Evolutionary conservation across 2,113 vertebrate species (phyloP).

Genomic region (Strix uralensis): DNA sequence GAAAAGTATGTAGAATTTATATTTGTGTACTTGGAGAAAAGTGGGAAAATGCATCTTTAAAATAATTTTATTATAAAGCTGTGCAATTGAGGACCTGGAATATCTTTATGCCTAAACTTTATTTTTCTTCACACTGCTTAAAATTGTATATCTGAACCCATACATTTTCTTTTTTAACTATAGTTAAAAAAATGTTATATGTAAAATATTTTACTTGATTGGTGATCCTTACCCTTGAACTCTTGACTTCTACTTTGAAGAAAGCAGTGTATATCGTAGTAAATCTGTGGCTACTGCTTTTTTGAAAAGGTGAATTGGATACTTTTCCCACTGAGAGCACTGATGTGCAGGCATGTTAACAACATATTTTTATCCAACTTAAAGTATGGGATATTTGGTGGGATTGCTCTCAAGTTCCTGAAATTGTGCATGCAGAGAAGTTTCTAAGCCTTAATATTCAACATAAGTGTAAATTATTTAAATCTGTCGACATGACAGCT

Average conservation of each 20-base stretch:
- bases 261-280: accelerated
- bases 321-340: neutral
- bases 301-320: neutral
- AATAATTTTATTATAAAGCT: neutral
- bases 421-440: neutral
- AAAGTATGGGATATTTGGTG: neutral
- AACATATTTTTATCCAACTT: neutral
- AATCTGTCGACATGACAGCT: neutral
- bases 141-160: neutral
- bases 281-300: neutral
- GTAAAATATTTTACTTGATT: neutral
- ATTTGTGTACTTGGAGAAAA: neutral
- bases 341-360: neutral
- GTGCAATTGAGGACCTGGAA: neutral
- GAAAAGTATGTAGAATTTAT: neutral
- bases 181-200: neutral
- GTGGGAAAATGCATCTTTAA: neutral
- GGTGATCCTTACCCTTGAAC: neutral
- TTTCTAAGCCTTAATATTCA: neutral
- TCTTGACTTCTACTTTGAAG: neutral
- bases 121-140: neutral
- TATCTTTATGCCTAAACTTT: neutral
- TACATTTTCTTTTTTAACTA: neutral
- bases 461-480: neutral
- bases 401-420: neutral